Base-by-base conservation (phyloP, 1,140 invertebrate species). In the Sitophilus oryzae region DNA sequence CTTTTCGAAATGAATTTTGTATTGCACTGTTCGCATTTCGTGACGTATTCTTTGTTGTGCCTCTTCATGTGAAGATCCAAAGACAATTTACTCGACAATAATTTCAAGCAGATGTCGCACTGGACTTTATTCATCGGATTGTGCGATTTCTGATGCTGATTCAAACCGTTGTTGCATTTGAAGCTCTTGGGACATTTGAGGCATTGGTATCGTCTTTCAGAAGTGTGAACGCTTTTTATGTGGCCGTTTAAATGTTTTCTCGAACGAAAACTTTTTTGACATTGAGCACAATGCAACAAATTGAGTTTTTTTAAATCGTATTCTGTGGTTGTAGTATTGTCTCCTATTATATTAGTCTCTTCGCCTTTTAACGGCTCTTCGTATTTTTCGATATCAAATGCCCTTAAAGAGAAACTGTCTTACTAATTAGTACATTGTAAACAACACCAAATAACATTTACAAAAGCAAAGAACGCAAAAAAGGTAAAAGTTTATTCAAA, bases 11-110 rank as follows among this genome's bases (percentile, higher is more conserved):
- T 9, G 25, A 59, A 64, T 0, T 70, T 64, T 56, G 74, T 75
- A 2, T 68, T 63, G 45, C 76, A 77, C 4, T 66, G 60, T 9
- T 73, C 62, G 45, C 66, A 68, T 40, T 45, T 49, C 23, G 56
- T 50, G 14, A 62, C 55, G 36, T 55, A 66, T 52, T 82, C 76
- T 18, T 77, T 77, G n/a, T 77, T 75, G 48, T 82, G 78, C 15
- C 80, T 79, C 22, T 79, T 72, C 9, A 78, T 69, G 62, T 89
- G 85, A 10, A 77, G 78, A 2, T 79, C 78, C 45, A 87, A 71
- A 51, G 85, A 75, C 1, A 80, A 78, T 16, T 80, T 76, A 0
- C 84, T 76, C 2, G 79, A 83, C 62, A 90, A 89, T 1, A 79
- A 76, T 55, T 83, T 82, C 0, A 56, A 53, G 41, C 69, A 71